These are phyloP conservation scores for Ifrita kowaldi DNA, from an alignment of 2,113 vertebrate genomes.

Conservation along the genomic window DNA sequence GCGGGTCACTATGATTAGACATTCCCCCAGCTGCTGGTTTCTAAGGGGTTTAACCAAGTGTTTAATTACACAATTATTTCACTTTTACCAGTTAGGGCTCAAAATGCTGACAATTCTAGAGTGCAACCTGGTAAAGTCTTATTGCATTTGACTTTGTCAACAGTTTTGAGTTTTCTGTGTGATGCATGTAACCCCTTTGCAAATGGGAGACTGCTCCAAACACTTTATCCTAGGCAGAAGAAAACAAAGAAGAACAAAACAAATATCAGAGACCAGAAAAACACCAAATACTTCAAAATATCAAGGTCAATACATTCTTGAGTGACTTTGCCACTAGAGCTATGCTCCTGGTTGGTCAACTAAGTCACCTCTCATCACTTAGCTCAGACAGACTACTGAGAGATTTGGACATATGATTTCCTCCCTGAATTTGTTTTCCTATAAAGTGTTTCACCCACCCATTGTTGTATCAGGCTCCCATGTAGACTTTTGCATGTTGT, in stretches of 20 bases:
- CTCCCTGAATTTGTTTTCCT: background rate
- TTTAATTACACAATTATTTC: background rate
- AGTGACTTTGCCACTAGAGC: background rate
- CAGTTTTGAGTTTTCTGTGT: background rate
- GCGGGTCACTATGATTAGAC: background rate
- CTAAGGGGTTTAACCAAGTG: background rate
- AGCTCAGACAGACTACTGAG: background rate
- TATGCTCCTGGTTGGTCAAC: background rate
- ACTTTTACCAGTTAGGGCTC: background rate
- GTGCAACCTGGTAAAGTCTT: background rate
- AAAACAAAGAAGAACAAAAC: background rate
- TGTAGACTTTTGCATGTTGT: background rate
- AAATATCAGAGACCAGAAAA: background rate
- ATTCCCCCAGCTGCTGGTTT: background rate
- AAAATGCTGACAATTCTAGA: background rate
- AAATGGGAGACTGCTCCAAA: background rate
- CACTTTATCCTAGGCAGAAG: background rate
- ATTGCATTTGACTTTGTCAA: background rate
- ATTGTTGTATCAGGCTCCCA: background rate
- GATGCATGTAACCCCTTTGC: background rate
- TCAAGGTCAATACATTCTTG: background rate
- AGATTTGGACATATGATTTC: background rate
- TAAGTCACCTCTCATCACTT: background rate
- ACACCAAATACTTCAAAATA: background rate
- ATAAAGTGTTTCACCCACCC: background rate